These are phyloP conservation scores for Cardinalis cardinalis DNA, from an alignment of 2,113 vertebrate species.

Conservation along the genomic window DNA sequence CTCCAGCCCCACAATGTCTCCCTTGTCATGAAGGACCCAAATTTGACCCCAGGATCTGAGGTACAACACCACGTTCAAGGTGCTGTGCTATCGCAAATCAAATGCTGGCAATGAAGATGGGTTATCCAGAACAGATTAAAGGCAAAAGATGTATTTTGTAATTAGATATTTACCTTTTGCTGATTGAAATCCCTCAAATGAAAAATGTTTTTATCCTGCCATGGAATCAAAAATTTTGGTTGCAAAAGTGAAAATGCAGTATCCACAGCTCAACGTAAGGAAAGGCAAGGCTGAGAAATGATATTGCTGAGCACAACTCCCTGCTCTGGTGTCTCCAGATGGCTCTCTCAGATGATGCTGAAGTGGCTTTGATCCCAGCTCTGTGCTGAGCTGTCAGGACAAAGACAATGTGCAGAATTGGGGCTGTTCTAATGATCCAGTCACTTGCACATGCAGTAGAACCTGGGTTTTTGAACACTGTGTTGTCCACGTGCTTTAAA, in stretches of 20 bases:
- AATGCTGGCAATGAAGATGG: not conserved
- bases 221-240: not conserved
- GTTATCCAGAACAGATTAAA: not conserved
- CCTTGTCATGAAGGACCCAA: not conserved
- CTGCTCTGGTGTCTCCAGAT: not conserved
- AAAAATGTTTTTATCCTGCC: not conserved
- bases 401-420: not conserved
- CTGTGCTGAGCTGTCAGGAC: not conserved
- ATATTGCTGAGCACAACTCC: not conserved
- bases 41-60: not conserved
- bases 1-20: not conserved
- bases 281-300: not conserved
- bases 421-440: not conserved
- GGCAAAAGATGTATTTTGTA: not conserved
- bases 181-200: not conserved
- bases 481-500: not conserved
- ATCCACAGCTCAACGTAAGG: not conserved
- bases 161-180: not conserved
- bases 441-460: not conserved
- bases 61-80: too few relatives aligned
- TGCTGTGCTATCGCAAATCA: not conserved
- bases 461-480: not conserved
- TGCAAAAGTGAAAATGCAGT: not conserved
- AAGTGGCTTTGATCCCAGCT: not conserved
- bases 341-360: accelerated